Base-by-base conservation (phyloP, 2,113 vertebrate genomes). In the Caranx melampygus region DNA sequence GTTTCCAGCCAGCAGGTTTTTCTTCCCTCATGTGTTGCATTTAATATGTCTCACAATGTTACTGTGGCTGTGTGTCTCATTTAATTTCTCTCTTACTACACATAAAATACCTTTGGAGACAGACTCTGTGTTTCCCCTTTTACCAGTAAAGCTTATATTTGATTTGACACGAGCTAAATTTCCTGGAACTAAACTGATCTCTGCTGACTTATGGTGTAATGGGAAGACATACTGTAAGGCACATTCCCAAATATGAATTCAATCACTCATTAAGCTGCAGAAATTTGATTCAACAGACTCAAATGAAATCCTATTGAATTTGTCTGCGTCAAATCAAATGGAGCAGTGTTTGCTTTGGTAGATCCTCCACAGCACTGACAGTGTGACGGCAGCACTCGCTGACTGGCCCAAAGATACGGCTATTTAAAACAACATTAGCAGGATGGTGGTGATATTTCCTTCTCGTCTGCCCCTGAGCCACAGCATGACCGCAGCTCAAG, bases 401-500 rank as follows among this genome's bases (percentile, higher is more conserved):
- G 52, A 21, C 80, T 78, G 62, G 60, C 84, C 83, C 45, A 72
- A 55, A 86, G 88, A 88, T 67, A 70, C 7, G 0, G 85, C 76
- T 85, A 72, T 89, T 90, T 84, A 83, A 90, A 90, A 90, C 69
- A 83, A 84, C 74, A 81, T 87, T 75, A 84, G 65, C 83, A 35
- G 81, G 68, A 81, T 60, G 82, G 76, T 60, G 82, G 76, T 80
- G 87, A 87, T 88, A 73, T 84, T 87, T 88, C 83, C 78, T 81
- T 26, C 52, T 59, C 6, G 52, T 77, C 75, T 82, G 83, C 81
- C 87, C 68, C 57, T 68, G 54, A 87, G 87, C 82, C 73, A 79
- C 79, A 61, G 81, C 71, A 15, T 34, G 66, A 87, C 81, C 83
- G 60, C 35, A 69, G 82, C 89, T 75, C 83, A 34, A 85, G 81